Base-by-base conservation (phyloP, 2,113 vertebrate genomes). In the Oceanites oceanicus region DNA sequence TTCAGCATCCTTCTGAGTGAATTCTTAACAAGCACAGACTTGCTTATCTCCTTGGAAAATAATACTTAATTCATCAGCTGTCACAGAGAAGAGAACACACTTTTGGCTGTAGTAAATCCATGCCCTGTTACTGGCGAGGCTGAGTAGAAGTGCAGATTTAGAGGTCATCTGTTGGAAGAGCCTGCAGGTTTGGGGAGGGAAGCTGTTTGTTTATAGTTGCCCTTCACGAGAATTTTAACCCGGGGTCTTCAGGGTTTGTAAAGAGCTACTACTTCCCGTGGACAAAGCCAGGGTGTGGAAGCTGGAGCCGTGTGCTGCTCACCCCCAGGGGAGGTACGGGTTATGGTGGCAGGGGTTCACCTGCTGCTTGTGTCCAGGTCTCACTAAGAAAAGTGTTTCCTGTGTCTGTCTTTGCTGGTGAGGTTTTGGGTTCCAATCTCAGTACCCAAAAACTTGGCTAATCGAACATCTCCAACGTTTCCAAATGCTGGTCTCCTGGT, bases 21-120 rank as follows among this genome's bases (percentile, higher is more conserved):
- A 71, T 94, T 94, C 88, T 76, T 86, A 80, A 85, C 63, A 78
- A 71, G 90, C 61, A 86, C 76, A 75, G 75, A 70, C 79, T 88
- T 65, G 96, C 86, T 87, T 88, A 79, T 76, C 71, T 92, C 81
- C 18, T 66, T 73, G 71, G 67, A 76, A 91, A 86, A 95, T 72
- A 84, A 73, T 50, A 13, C 74, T 76, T 68, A 76, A 63, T 91
- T 94, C 84, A 82, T 90, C 80, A 79, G 67, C 77, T 82, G 50
- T 73, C 74, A 58, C 62, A 27, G 65, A 72, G 56, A 19, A 40
- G 74, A 44, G 66, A 66, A 29, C 38, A 15, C 14, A 0, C 59
- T 81, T 36, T 34, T 38, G 45, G n/a, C 76, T 68, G 62, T 32
- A 84, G 44, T 72, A 32, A 88, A 55, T 68, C 79, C 19, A 1